Percentiles rank a stretch among this genome's conserved stretches.
Conservation (phyloP, 2,888 invertebrate species). For the Sclerodermus sp. region DNA sequence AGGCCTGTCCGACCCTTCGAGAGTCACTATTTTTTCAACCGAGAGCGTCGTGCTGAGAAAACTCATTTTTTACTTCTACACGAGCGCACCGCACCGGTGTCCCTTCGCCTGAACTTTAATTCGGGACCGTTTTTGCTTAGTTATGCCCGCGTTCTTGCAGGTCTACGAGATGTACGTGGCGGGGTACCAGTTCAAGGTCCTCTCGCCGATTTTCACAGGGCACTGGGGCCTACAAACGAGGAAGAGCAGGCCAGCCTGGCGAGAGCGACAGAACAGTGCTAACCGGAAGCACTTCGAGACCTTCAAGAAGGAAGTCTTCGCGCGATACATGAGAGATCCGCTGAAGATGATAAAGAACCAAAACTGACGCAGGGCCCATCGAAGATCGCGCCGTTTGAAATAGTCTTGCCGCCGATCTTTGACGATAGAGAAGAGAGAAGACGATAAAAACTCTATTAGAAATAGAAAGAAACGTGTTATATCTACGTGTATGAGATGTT, state of each 20-base stretch:
- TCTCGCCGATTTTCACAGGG: slow-evolving; percentile 85
- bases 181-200: slow-evolving; percentile 84
- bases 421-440: too few species aligned
- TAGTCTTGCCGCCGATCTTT: too few species aligned
- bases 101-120: too few species aligned
- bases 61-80: too few species aligned
- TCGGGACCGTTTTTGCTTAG: too few species aligned
- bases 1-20: slow-evolving; percentile 3
- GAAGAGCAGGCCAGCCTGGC: slow-evolving; percentile 78
- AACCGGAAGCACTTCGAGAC: slow-evolving; percentile 81
- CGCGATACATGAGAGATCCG: slow-evolving; percentile 73
- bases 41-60: neutral
- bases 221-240: slow-evolving; percentile 88
- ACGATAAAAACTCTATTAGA: too few species aligned
- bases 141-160: slow-evolving; percentile 62
- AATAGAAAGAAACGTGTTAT: too few species aligned
- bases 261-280: slow-evolving; percentile 82
- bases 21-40: neutral
- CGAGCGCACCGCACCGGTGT: too few species aligned
- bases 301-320: slow-evolving; percentile 82
- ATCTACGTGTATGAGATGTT: too few species aligned
- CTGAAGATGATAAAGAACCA: slow-evolving; percentile 58
- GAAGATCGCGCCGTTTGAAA: neutral
- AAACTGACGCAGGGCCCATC: slow-evolving; percentile 25
- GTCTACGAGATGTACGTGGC: slow-evolving; percentile 91